Percentiles rank a stretch among this genome's conserved stretches.
Conservation (phyloP, 2,888 invertebrate species). For the Drosophila longiperda region DNA sequence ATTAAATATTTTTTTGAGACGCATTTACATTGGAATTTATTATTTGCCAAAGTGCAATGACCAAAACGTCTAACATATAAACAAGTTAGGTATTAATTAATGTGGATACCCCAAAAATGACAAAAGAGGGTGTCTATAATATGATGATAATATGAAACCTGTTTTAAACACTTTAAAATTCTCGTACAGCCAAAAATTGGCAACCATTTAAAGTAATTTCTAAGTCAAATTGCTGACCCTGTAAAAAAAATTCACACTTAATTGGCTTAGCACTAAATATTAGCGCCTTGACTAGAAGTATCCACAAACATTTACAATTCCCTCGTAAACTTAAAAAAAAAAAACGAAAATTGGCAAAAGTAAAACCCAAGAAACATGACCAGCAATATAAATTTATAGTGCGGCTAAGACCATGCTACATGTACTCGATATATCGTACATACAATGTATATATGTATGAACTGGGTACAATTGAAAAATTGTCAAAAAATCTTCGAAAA, state of each 20-base stretch:
- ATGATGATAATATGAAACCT: background rate
- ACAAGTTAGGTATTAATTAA: background rate
- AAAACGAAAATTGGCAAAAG: conserved; percentile 46
- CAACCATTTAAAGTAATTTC: background rate
- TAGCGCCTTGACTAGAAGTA: conserved; percentile 43
- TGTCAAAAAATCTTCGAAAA: conserved; percentile 65
- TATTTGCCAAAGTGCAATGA: conserved; percentile 44
- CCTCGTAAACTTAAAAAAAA: conserved; percentile 17
- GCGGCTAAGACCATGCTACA: conserved; percentile 19
- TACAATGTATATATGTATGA: conserved; percentile 30
- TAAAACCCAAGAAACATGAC: conserved; percentile 52
- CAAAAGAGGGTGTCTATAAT: background rate
- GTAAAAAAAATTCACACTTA: conserved; percentile 32
- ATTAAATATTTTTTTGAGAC: background rate
- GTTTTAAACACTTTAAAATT: background rate
- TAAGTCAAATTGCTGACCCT: conserved; percentile 32
- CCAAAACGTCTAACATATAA: conserved; percentile 24
- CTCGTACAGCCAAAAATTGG: background rate
- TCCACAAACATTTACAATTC: conserved; percentile 30
- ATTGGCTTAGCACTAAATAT: conserved; percentile 12
- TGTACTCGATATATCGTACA: conserved; percentile 6
- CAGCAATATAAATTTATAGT: conserved; percentile 61
- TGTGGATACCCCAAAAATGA: background rate
- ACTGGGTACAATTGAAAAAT: conserved; percentile 68
- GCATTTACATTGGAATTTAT: conserved; percentile 10